Evolutionary conservation across 2,113 vertebrate species (phyloP).

Genomic region (Anguilla rostrata): DNA sequence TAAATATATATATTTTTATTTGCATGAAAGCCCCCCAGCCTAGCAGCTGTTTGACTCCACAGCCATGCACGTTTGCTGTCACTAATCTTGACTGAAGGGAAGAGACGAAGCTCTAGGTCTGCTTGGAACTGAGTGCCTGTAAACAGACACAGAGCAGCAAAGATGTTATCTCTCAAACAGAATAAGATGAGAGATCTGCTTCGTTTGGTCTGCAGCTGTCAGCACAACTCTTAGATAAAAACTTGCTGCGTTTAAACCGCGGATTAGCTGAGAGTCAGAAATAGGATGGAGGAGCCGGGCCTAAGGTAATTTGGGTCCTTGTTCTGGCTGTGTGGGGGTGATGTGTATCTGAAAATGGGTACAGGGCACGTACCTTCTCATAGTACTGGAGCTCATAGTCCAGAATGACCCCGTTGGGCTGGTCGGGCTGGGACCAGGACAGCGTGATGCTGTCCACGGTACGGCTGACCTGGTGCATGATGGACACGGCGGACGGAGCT

Average conservation of each 20-base stretch:
- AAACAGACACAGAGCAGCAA: not conserved
- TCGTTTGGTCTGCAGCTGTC: conserved; percentile 2
- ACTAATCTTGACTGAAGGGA: not conserved
- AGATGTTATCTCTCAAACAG: not conserved
- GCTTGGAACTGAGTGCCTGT: not conserved
- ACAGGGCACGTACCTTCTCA: conserved; percentile 82
- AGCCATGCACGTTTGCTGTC: not conserved
- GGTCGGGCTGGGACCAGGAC: conserved; percentile 97
- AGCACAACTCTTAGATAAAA: not conserved
- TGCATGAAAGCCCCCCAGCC: not conserved
- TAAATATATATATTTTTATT: not conserved
- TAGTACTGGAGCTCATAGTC: conserved; percentile 97
- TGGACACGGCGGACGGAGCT: conserved; percentile 94
- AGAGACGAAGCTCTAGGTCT: not conserved
- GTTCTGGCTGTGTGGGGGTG: not conserved
- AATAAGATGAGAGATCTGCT: not conserved
- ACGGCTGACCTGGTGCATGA: conserved; percentile 97
- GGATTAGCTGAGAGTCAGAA: not conserved
- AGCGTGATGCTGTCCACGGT: conserved; percentile 95
- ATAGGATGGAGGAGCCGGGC: not conserved
- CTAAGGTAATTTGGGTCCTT: not conserved
- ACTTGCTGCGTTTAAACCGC: not conserved
- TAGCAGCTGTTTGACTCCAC: not conserved
- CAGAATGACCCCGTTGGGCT: conserved; percentile 95
- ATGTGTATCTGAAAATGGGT: not conserved